Conservation (phyloP, 2,888 invertebrate genomes). For the Leptinotarsa juncta region DNA sequence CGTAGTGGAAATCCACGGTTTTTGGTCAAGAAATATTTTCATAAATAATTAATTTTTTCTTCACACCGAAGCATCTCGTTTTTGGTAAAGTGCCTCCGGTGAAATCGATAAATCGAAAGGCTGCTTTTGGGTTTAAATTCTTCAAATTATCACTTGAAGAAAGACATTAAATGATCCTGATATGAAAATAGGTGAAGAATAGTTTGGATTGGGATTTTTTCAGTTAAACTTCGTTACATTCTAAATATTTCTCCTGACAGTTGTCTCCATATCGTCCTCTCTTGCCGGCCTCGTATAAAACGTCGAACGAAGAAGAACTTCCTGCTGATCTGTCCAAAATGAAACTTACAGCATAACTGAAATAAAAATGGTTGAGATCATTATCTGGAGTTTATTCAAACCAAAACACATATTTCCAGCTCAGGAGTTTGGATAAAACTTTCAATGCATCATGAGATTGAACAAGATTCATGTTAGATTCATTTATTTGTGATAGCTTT, state of each 20-base stretch:
- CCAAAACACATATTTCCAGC: neutral
- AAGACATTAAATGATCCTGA: conserved; percentile 6
- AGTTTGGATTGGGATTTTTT: neutral
- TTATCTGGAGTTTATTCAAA: neutral
- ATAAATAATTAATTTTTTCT: neutral
- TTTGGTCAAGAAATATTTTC: neutral
- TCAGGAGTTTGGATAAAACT: too few species aligned
- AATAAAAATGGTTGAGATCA: conserved; percentile 44
- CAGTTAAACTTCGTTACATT: conserved; percentile 85
- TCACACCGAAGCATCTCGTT: neutral
- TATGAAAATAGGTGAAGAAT: neutral
- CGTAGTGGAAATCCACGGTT: neutral
- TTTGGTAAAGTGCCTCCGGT: neutral
- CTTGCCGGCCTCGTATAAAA: conserved; percentile 86
- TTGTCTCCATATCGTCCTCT: conserved; percentile 88
- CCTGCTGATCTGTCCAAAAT: conserved; percentile 80
- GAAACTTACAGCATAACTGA: conserved; percentile 88
- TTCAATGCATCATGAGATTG: too few species aligned
- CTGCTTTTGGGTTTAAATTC: neutral
- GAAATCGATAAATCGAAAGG: neutral
- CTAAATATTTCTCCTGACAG: conserved; percentile 85
- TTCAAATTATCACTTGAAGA: neutral
- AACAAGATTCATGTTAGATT: too few species aligned
- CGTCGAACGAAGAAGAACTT: conserved; percentile 79
- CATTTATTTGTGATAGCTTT: too few species aligned